These are phyloP conservation scores for Sarcoramphus papa DNA, from an alignment of 2,797 vertebrate genomes.

Conservation along the genomic window DNA sequence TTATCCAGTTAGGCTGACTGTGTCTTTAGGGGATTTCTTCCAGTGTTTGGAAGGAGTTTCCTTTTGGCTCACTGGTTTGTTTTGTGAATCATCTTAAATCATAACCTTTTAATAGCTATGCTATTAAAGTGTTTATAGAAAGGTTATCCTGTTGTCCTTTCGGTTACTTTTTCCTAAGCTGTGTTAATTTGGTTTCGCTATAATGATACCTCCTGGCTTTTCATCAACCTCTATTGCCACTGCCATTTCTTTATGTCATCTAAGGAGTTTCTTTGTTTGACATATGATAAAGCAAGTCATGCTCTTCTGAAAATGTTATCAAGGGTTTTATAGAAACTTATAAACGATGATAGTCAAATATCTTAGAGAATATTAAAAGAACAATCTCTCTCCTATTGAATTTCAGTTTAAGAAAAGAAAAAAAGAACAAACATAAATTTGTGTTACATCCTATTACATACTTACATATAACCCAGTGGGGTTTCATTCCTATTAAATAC, in stretches of 20 bases:
- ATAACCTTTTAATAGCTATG: not conserved
- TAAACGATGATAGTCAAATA: not conserved
- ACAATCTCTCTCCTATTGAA: not conserved
- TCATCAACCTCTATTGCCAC: not conserved
- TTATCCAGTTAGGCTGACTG: not conserved
- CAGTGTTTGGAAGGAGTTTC: not conserved
- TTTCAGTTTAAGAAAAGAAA: not conserved
- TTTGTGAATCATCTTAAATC: slow-evolving; percentile 5
- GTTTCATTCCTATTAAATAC: not conserved
- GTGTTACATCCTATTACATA: not conserved
- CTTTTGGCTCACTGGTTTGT: not conserved
- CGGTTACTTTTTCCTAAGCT: not conserved
- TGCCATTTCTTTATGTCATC: not conserved
- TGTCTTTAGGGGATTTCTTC: not conserved
- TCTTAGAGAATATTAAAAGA: not conserved
- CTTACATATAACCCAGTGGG: not conserved
- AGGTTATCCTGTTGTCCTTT: not conserved
- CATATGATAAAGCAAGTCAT: not conserved
- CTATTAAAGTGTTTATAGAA: not conserved
- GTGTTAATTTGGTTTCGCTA: not conserved
- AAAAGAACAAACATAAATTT: not conserved
- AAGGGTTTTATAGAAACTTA: not conserved
- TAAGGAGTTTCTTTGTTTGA: not conserved
- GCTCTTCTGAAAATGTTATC: not conserved
- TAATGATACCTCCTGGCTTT: not conserved